Evolutionary conservation across 2,113 vertebrate genomes (phyloP).

Genomic region (Melanerpes formicivorus): DNA sequence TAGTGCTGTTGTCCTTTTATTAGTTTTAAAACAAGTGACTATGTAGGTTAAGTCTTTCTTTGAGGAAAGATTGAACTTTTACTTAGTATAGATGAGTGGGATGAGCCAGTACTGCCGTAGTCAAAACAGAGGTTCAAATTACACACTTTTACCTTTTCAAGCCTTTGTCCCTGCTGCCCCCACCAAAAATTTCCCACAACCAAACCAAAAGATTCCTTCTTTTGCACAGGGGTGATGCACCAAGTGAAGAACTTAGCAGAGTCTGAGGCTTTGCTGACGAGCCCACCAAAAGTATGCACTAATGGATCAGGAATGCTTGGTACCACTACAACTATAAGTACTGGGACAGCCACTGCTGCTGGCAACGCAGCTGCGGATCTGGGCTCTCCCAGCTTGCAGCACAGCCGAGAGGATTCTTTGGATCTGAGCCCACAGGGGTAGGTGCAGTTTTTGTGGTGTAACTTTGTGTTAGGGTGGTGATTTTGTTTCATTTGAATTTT

Average conservation of each 20-base stretch:
- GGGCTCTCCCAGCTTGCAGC: conserved; percentile 95
- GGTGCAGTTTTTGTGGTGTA: conserved; percentile 6
- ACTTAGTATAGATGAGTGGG: neutral
- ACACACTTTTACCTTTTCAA: neutral
- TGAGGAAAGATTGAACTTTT: neutral
- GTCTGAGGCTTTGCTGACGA: conserved; percentile 92
- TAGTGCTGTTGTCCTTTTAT: neutral
- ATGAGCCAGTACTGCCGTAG: neutral
- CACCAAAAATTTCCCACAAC: neutral
- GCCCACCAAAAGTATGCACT: conserved; percentile 93
- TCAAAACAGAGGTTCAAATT: neutral
- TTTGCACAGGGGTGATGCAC: conserved; percentile 93
- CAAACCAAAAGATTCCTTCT: neutral
- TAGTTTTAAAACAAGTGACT: neutral
- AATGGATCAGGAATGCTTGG: conserved; percentile 90
- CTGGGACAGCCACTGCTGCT: conserved; percentile 87
- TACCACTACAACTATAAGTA: conserved; percentile 87
- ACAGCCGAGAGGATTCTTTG: conserved; percentile 96
- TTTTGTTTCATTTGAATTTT: too few relatives aligned
- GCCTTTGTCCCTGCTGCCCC: neutral
- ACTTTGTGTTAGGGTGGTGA: fast-evolving
- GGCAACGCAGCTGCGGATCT: conserved; percentile 88
- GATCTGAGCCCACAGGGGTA: conserved; percentile 98
- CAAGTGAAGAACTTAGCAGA: conserved; percentile 98
- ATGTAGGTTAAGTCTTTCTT: neutral